Evolutionary conservation across 2,113 vertebrate genomes (phyloP).

Genomic region (Xyliphius kryptos): DNA sequence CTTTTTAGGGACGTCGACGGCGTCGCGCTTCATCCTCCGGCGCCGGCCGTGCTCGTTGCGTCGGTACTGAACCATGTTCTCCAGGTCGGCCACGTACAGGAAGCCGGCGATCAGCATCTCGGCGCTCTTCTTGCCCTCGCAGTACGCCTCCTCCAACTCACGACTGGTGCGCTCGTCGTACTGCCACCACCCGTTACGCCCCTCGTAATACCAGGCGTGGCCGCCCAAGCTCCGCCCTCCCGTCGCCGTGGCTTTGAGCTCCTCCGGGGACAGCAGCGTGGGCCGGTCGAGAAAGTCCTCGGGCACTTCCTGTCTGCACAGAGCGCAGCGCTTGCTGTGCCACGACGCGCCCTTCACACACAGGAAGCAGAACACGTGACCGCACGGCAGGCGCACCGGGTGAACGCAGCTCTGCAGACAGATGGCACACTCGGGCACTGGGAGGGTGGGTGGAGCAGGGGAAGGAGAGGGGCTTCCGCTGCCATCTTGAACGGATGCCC

Average conservation of each 20-base stretch:
- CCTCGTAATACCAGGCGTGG: constrained; percentile 94
- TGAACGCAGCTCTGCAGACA: constrained; percentile 92
- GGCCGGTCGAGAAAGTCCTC: constrained; percentile 95
- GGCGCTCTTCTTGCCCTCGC: constrained; percentile 86
- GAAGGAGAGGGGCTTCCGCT: constrained; percentile 52
- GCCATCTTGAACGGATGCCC: constrained; percentile 47
- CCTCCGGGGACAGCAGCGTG: constrained; percentile 84
- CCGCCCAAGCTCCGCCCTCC: constrained; percentile 73
- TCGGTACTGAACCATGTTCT: constrained; percentile 96
- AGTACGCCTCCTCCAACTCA: constrained; percentile 89
- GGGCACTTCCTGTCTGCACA: constrained; percentile 90
- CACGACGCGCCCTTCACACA: constrained; percentile 97
- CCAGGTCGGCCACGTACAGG: constrained; percentile 90
- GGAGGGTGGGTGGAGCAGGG: constrained; percentile 72
- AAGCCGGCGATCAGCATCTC: constrained; percentile 97
- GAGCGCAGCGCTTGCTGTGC: constrained; percentile 92
- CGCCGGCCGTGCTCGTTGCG: constrained; percentile 90
- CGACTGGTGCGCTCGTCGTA: constrained; percentile 91
- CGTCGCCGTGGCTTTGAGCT: constrained; percentile 77
- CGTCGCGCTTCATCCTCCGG: constrained; percentile 90
- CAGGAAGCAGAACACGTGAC: constrained; percentile 94
- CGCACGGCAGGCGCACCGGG: constrained; percentile 88
- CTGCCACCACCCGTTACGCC: constrained; percentile 97
- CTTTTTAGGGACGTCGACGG: constrained; percentile 93
- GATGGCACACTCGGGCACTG: constrained; percentile 86